Base-by-base conservation (phyloP, 2,797 vertebrate genomes). In the Mionectes olivaceus region DNA sequence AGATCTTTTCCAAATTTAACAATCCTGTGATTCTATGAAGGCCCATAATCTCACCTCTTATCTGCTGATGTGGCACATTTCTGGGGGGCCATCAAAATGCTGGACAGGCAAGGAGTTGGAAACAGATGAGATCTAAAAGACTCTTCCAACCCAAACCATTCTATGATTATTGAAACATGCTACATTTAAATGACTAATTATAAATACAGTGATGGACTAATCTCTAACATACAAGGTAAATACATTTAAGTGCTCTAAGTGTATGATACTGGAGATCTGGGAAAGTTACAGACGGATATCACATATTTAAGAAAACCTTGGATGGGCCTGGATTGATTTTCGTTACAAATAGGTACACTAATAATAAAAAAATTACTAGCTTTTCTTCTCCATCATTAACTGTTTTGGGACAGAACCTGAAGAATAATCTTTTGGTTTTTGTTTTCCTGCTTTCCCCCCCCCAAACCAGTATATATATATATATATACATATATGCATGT, bases 101-200 rank as follows among this genome's bases (percentile, higher is more conserved):
- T 50, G 13, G 13, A 28, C 37, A 60, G 18, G 18, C 22, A 12
- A 8, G 49, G 3, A 4, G 13, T 28, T 55, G 43, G 4, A 1
- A 52, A 2, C 3, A 14, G 37, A 2, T 69, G 17, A 23, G 3
- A 5, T 37, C 57, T 13, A 5, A 5, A 39, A 23, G 5, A 24
- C 5, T 9, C 1, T 37, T 13, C 8, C 2, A 28, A 14, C 6
- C 23, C n/a, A 71, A 57, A n/a, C 11, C 7, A 25, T 33, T 50
- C 8, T 73, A 17, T n/a, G 24, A 33, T 53, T 61, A 46, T 3
- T 71, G 43, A 33, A 87, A 50, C 24, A 74, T 3, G 15, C 11
- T 70, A 39, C 19, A 37, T 46, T 75, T 82, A 46, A 88, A 57
- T 10, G n/a, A 30, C 8, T 25, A 9, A 61, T 71, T 73, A 53